Percentiles rank a stretch among this genome's conserved stretches.
Conservation (phyloP, 2,888 invertebrate species). For the Drosophila mulleri region DNA sequence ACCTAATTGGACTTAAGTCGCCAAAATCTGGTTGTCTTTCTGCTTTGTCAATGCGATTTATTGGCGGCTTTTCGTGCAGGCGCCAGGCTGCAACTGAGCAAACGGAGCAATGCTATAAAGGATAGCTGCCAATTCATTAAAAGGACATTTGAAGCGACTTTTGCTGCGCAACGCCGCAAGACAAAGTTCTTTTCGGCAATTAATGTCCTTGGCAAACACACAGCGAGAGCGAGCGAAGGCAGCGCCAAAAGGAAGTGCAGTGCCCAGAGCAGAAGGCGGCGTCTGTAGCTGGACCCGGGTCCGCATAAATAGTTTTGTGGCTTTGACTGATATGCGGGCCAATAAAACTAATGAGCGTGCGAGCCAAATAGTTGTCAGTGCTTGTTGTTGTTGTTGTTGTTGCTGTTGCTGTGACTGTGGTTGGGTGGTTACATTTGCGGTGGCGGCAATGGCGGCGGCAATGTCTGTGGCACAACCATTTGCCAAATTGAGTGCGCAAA, state of each 20-base stretch:
- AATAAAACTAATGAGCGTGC: slow-evolving; percentile 84
- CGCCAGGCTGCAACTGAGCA: slow-evolving; percentile 34
- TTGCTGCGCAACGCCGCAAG: slow-evolving; percentile 31
- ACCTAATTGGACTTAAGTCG: slow-evolving; percentile 14
- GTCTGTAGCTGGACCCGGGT: slow-evolving; percentile 8
- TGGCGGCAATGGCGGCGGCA: slow-evolving; percentile 4
- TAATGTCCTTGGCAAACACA: slow-evolving; percentile 54
- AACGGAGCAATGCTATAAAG: slow-evolving; percentile 35
- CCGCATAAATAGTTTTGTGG: slow-evolving; percentile 79
- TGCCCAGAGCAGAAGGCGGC: not conserved
- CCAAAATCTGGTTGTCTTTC: slow-evolving; percentile 9
- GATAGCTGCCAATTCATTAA: slow-evolving; percentile 55
- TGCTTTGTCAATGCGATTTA: slow-evolving; percentile 30
- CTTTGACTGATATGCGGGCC: slow-evolving; percentile 82
- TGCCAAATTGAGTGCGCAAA: slow-evolving; percentile 81
- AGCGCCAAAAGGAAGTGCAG: slow-evolving; percentile 30
- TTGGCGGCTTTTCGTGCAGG: slow-evolving; percentile 28
- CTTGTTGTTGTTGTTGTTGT: slow-evolving; percentile 22
- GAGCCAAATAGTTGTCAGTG: slow-evolving; percentile 73
- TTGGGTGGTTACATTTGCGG: slow-evolving; percentile 28
- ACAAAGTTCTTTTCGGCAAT: slow-evolving; percentile 61
- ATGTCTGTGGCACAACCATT: slow-evolving; percentile 58
- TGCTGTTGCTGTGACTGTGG: slow-evolving; percentile 26
- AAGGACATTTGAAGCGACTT: slow-evolving; percentile 50
- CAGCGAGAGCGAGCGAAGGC: slow-evolving; percentile 24